These are phyloP conservation scores for Crotalus helleri DNA, from an alignment of 2,113 vertebrate genomes.

Conservation along the genomic window DNA sequence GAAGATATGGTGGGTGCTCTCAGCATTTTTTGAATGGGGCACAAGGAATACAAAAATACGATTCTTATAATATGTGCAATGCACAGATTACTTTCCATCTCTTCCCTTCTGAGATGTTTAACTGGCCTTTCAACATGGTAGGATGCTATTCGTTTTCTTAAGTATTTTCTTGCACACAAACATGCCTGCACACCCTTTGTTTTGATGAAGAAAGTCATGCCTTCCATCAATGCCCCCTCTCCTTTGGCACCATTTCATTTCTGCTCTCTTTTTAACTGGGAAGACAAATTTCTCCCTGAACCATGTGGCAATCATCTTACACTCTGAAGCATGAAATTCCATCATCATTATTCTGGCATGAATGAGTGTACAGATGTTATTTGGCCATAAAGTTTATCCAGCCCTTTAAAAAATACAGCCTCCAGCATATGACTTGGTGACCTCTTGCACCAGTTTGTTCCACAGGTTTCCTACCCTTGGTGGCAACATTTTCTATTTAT, in stretches of 20 bases:
- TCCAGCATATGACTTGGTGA: slow-evolving; percentile 37
- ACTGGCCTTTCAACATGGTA: background rate
- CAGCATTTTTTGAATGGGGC: background rate
- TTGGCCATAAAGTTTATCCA: slow-evolving; percentile 62
- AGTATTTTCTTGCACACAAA: background rate
- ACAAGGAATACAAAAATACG: background rate
- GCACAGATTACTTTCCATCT: background rate
- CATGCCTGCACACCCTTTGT: background rate
- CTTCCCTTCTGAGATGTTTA: background rate
- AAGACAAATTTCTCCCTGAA: slow-evolving; percentile 58
- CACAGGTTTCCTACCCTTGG: background rate
- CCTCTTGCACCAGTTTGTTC: slow-evolving; percentile 56
- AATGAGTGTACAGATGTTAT: slow-evolving; percentile 66
- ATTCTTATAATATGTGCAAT: background rate
- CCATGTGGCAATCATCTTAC: slow-evolving; percentile 70
- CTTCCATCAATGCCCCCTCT: background rate
- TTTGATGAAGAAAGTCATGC: background rate
- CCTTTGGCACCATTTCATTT: slow-evolving; percentile 44
- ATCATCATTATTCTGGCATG: slow-evolving; percentile 69
- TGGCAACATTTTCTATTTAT: slow-evolving; percentile 35
- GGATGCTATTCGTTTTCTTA: background rate
- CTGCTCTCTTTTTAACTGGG: slow-evolving; percentile 54
- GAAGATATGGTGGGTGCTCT: background rate
- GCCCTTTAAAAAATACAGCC: slow-evolving; percentile 52
- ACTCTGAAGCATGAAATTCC: slow-evolving; percentile 71